These are phyloP conservation scores for Craseonycteris thonglongyai DNA, from an alignment of 2,113 vertebrate species.

Conservation along the genomic window DNA sequence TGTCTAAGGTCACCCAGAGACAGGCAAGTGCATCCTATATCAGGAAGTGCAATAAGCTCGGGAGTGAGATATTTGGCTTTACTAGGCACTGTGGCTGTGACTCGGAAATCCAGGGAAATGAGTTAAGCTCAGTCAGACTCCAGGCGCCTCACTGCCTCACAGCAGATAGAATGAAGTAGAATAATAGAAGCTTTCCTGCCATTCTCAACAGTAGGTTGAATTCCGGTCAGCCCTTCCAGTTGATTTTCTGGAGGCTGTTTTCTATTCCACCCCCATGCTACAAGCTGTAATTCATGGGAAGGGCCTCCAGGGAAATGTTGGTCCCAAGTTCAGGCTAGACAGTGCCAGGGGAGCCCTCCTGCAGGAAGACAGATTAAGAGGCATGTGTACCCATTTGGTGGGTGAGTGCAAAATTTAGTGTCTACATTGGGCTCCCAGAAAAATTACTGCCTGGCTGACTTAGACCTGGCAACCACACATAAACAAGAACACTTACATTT, in stretches of 20 bases:
- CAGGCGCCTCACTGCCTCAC: conserved; percentile 80
- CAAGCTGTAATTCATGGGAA: conserved; percentile 56
- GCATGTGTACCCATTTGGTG: conserved; percentile 2
- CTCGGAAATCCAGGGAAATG: conserved; percentile 89
- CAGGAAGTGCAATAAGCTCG: conserved; percentile 86
- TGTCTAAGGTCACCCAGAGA: conserved; percentile 89
- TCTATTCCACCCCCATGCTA: conserved; percentile 45
- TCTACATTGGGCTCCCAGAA: not conserved
- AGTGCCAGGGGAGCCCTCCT: conserved; percentile 67
- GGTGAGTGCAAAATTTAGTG: conserved; percentile 57
- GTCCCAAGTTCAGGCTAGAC: conserved; percentile 13
- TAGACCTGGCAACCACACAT: conserved; percentile 19
- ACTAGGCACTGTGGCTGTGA: conserved; percentile 75
- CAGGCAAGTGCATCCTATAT: conserved; percentile 92
- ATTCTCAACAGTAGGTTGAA: conserved; percentile 83
- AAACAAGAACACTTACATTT: not conserved
- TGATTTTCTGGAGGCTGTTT: conserved; percentile 52
- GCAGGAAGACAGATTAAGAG: conserved; percentile 80
- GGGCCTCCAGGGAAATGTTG: conserved; percentile 44
- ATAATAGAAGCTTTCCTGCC: conserved; percentile 89
- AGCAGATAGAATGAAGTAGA: conserved; percentile 81
- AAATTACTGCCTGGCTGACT: not conserved
- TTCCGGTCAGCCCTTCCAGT: conserved; percentile 80
- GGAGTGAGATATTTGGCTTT: conserved; percentile 87
- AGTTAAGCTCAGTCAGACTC: conserved; percentile 83